phyloP scores from a whole-genome alignment of 2,797 vertebrate genomes.

The Pantherophis vulpinus region DNA sequence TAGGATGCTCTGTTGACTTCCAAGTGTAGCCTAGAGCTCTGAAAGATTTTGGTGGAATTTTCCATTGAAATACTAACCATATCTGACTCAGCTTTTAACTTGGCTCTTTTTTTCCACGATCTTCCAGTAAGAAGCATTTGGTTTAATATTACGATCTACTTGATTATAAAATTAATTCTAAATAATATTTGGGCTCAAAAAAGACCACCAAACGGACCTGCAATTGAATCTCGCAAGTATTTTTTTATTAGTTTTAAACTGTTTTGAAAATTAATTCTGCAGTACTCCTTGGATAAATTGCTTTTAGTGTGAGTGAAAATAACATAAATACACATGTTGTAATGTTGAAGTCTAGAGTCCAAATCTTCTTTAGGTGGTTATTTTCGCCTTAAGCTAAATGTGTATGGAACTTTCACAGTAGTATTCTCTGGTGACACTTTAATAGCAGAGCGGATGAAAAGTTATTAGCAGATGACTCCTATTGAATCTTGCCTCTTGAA shows the following conservation, averaged over 20 bases:
- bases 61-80: not conserved
- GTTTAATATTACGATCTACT: slow-evolving; percentile 28
- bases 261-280: not conserved
- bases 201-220: not conserved
- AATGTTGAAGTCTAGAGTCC: slow-evolving; percentile 12
- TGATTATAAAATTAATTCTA: not conserved
- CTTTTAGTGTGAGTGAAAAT: slow-evolving; percentile 5
- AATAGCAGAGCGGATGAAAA: not conserved
- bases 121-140: not conserved
- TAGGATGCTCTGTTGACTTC: not conserved
- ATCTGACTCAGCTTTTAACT: not conserved
- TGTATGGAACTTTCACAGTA: not conserved
- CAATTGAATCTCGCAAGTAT: not conserved
- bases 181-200: not conserved
- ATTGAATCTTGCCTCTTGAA: not conserved
- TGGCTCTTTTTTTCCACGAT: not conserved
- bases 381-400: not conserved
- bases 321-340: not conserved
- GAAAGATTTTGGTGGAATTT: not conserved
- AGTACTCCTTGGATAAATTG: not conserved
- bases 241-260: not conserved
- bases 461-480: not conserved
- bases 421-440: not conserved
- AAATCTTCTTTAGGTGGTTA: not conserved
- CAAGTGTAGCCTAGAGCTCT: not conserved